phyloP scores from a whole-genome alignment of 2,888 invertebrate species.

The Meloe dianella region DNA sequence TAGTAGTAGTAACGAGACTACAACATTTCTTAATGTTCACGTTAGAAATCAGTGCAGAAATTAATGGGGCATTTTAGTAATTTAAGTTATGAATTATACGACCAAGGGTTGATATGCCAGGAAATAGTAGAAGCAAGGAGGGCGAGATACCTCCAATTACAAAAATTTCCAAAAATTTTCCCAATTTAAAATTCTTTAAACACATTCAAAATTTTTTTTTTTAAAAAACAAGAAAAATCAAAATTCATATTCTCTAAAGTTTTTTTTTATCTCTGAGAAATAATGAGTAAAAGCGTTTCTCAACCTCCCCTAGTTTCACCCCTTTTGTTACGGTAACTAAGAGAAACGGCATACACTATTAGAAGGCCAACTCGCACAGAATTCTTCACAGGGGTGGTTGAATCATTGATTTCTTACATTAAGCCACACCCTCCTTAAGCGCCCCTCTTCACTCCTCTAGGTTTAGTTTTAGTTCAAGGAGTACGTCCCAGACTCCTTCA shows the following conservation, averaged over 20 bases:
- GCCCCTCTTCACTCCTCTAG: slow-evolving; percentile 34
- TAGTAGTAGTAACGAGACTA: background rate
- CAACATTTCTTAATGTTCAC: slow-evolving; percentile 39
- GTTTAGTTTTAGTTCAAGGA: slow-evolving; percentile 29
- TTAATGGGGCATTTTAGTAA: slow-evolving; percentile 57
- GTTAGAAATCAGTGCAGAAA: slow-evolving; percentile 54
- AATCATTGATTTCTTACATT: slow-evolving; percentile 57
- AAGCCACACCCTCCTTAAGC: slow-evolving; percentile 53
- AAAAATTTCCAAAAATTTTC: no score
- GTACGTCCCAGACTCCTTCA: slow-evolving; percentile 34
- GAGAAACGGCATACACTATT: slow-evolving; percentile 20
- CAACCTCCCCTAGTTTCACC: slow-evolving; percentile 10
- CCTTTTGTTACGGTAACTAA: background rate
- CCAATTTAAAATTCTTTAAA: background rate
- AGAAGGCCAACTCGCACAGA: slow-evolving; percentile 34
- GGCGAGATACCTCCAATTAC: background rate
- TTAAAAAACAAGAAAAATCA: no score
- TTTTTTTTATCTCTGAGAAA: background rate
- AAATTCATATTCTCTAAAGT: no score
- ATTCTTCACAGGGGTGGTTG: slow-evolving; percentile 44
- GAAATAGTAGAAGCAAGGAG: slow-evolving; percentile 10
- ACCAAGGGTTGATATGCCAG: slow-evolving; percentile 33
- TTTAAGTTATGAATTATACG: slow-evolving; percentile 56
- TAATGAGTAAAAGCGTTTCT: background rate
- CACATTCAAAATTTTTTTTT: background rate